Conservation (phyloP, 2,113 vertebrate genomes). For the Leucoraja erinaceus region DNA sequence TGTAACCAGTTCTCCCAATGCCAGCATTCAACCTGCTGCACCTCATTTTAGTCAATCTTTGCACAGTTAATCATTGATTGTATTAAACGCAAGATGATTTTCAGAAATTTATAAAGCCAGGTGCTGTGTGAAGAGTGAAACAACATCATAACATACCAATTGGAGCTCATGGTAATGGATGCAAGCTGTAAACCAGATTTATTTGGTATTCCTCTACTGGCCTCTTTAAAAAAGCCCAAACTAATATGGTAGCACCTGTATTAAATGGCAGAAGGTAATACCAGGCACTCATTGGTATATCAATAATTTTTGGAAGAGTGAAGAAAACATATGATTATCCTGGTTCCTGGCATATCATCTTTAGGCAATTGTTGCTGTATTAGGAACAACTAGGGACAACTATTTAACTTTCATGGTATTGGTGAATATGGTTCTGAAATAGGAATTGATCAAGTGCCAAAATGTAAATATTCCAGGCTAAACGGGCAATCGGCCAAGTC, state of each 20-base stretch:
- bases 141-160: background rate
- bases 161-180: background rate
- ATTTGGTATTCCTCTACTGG: background rate
- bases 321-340: background rate
- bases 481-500: background rate
- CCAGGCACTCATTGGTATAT: background rate
- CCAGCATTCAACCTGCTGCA: background rate
- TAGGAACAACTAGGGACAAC: background rate
- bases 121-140: background rate
- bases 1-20: background rate
- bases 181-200: background rate
- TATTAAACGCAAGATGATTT: slow-evolving; percentile 16
- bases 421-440: background rate
- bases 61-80: background rate
- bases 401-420: background rate
- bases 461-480: background rate
- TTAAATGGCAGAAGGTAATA: background rate
- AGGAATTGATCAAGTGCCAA: background rate
- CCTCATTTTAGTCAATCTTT: background rate
- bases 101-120: background rate
- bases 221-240: background rate
- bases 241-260: background rate
- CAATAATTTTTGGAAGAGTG: background rate
- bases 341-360: background rate
- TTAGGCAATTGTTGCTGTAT: background rate